Conservation (phyloP, 2,113 vertebrate genomes). For the Anarhynchus alexandrinus region DNA sequence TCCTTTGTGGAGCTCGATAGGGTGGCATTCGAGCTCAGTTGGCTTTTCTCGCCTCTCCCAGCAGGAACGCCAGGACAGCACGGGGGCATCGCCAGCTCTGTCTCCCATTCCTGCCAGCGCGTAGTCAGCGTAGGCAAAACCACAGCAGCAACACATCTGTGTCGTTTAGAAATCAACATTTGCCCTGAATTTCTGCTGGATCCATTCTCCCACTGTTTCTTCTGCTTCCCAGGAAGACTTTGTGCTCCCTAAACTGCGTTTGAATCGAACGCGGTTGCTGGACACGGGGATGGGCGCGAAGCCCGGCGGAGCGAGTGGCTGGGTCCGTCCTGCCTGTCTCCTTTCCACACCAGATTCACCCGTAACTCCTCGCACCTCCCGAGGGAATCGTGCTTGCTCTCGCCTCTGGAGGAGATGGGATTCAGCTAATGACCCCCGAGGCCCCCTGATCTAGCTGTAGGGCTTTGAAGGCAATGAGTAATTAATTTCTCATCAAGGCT, state of each 20-base stretch:
- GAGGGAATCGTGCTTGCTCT: neutral
- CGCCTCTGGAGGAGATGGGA: neutral
- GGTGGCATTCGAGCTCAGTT: neutral
- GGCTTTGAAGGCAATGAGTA: neutral
- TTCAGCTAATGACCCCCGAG: neutral
- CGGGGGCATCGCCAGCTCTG: neutral
- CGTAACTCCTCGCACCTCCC: neutral
- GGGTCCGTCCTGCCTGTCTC: neutral
- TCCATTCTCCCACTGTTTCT: neutral
- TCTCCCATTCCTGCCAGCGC: neutral
- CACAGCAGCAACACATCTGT: neutral
- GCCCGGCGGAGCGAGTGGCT: neutral
- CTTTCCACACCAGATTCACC: neutral
- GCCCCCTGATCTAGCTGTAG: neutral
- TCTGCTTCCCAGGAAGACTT: neutral
- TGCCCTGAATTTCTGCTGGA: neutral
- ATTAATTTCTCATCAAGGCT: neutral
- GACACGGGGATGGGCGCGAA: neutral
- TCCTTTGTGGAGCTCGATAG: neutral
- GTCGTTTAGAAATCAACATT: neutral
- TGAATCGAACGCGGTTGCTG: neutral
- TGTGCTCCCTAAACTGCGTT: neutral
- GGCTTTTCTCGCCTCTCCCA: neutral
- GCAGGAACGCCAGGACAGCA: neutral
- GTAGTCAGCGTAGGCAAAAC: neutral